Conservation (phyloP, 2,888 invertebrate species). For the Ptilodon capucinus region DNA sequence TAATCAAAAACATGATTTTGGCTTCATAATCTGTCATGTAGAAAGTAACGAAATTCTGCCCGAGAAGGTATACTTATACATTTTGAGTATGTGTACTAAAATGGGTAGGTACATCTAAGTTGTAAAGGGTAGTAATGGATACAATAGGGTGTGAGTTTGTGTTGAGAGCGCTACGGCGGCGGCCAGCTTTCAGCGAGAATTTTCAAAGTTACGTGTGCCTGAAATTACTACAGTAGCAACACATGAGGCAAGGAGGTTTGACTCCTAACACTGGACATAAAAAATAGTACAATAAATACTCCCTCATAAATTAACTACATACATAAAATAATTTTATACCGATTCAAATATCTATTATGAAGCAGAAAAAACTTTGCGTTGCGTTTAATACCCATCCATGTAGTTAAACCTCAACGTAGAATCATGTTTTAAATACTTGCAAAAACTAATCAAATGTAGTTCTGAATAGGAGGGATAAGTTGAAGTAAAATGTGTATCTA, state of each 20-base stretch:
- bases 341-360: no score
- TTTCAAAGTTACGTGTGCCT: conserved; percentile 57
- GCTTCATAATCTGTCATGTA: no score
- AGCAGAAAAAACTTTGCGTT: neutral
- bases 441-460: neutral
- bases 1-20: no score
- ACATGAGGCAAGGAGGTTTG: conserved; percentile 51
- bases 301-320: no score
- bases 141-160: conserved; percentile 62
- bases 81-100: conserved; percentile 31
- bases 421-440: neutral
- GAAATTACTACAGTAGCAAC: conserved; percentile 55
- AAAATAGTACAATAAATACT: no score
- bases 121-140: conserved; percentile 60
- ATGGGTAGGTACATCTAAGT: conserved; percentile 51
- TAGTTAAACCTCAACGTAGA: neutral
- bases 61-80: conserved; percentile 19
- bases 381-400: neutral
- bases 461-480: no score
- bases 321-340: no score
- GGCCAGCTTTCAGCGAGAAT: conserved; percentile 57
- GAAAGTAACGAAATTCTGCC: conserved; percentile 11
- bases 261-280: conserved; percentile 43
- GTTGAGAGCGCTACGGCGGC: conserved; percentile 48
- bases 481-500: conserved; percentile 58